phyloP scores from a whole-genome alignment of 23 tunicate species.

The Styela clava region DNA sequence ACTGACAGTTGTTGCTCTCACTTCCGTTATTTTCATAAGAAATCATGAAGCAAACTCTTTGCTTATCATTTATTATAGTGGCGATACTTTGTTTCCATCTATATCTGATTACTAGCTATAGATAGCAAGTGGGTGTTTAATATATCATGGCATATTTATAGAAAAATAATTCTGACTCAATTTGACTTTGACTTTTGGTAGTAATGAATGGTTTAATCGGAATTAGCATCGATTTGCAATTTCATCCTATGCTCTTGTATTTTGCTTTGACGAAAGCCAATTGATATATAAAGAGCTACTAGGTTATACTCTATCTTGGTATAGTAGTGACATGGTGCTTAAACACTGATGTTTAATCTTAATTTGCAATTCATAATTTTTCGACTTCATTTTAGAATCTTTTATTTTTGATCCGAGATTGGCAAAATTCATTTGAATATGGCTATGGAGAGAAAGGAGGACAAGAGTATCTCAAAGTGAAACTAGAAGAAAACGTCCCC shows the following conservation, averaged over 20 bases:
- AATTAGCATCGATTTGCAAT: too few relatives aligned
- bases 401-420: conserved; percentile 18
- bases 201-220: too few relatives aligned
- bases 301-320: not conserved
- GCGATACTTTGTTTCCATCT: not conserved
- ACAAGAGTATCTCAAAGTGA: not conserved
- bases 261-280: too few relatives aligned
- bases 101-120: too few relatives aligned
- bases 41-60: not conserved
- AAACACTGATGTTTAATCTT: not conserved
- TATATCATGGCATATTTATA: too few relatives aligned
- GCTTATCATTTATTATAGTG: too few relatives aligned
- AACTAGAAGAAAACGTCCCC: not conserved
- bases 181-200: too few relatives aligned
- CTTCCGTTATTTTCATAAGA: too few relatives aligned
- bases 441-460: not conserved
- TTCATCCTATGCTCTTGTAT: too few relatives aligned
- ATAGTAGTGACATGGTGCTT: not conserved
- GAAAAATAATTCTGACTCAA: too few relatives aligned
- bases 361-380: not conserved
- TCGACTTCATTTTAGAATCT: not conserved
- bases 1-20: too few relatives aligned
- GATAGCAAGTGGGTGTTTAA: too few relatives aligned
- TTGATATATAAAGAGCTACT: not conserved
- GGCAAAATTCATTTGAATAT: not conserved